Evolutionary conservation across 2,797 vertebrate genomes (phyloP).

Genomic region (Molossus molossus): DNA sequence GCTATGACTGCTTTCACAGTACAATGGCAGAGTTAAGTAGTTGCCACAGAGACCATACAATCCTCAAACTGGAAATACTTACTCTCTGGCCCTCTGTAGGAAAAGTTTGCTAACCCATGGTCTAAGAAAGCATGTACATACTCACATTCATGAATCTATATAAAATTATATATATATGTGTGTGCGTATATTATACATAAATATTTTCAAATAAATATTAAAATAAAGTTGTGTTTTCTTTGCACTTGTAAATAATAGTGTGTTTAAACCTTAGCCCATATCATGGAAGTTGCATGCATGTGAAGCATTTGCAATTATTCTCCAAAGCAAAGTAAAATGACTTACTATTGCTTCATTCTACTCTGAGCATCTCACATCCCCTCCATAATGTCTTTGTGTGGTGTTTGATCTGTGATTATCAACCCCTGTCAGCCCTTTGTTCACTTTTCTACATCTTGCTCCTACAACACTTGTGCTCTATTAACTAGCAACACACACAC

Average conservation of each 20-base stretch:
- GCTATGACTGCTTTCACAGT: background rate
- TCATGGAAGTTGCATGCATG: background rate
- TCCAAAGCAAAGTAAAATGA: background rate
- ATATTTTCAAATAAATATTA: background rate
- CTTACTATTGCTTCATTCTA: background rate
- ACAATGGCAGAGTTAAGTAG: background rate
- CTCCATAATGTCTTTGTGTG: background rate
- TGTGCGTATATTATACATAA: background rate
- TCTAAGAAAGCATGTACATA: background rate
- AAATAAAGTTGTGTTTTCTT: constrained; percentile 26
- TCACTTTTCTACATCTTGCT: background rate
- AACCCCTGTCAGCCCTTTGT: background rate
- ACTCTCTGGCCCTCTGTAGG: background rate
- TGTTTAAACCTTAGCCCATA: constrained; percentile 16
- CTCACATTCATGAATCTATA: background rate
- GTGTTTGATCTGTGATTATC: background rate
- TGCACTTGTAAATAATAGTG: background rate
- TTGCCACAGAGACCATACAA: background rate
- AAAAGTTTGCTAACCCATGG: background rate
- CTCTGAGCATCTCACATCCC: background rate
- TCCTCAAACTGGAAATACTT: constrained; percentile 47
- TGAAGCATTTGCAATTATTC: background rate
- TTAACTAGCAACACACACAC: background rate
- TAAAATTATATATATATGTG: background rate
- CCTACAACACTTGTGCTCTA: background rate